Evolutionary conservation across 2,797 vertebrate genomes (phyloP).

Genomic region (Pachyuromys duprasi): DNA sequence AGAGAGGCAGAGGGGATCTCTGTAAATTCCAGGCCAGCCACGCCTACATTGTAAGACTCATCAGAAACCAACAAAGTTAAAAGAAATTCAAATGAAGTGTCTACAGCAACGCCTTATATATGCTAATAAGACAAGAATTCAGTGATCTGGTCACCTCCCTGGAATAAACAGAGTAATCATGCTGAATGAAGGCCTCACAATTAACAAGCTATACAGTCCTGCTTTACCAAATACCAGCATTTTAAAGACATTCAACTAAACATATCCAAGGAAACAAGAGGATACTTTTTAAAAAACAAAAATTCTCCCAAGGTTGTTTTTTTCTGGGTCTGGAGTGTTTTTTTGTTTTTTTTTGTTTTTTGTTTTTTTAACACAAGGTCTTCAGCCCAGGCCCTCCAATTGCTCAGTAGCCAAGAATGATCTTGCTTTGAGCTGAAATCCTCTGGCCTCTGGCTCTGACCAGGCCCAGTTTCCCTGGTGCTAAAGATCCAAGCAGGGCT

Average conservation of each 20-base stretch:
- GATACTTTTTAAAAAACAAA: neutral
- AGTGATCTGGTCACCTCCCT: constrained; percentile 21
- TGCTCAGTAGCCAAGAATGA: neutral
- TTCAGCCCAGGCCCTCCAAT: neutral
- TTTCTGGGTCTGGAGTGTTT: neutral
- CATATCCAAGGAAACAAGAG: constrained; percentile 28
- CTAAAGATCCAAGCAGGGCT: neutral
- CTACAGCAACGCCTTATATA: neutral
- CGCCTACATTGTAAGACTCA: neutral
- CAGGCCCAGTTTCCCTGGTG: neutral
- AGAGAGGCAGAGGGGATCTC: neutral
- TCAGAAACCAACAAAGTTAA: neutral
- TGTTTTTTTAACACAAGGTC: neutral
- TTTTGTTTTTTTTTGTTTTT: too few species aligned
- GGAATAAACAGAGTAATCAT: constrained; percentile 42
- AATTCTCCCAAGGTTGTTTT: neutral
- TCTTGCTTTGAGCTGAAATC: neutral
- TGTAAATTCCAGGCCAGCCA: neutral
- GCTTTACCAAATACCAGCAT: neutral
- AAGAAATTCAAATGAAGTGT: neutral
- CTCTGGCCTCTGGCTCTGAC: neutral
- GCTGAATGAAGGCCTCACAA: constrained; percentile 29
- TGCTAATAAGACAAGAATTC: neutral
- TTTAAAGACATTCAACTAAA: constrained; percentile 47
- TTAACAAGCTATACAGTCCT: neutral